Percentiles rank a stretch among this genome's conserved stretches.
Conservation (phyloP, 2,113 vertebrate species). For the Ellobius talpinus region DNA sequence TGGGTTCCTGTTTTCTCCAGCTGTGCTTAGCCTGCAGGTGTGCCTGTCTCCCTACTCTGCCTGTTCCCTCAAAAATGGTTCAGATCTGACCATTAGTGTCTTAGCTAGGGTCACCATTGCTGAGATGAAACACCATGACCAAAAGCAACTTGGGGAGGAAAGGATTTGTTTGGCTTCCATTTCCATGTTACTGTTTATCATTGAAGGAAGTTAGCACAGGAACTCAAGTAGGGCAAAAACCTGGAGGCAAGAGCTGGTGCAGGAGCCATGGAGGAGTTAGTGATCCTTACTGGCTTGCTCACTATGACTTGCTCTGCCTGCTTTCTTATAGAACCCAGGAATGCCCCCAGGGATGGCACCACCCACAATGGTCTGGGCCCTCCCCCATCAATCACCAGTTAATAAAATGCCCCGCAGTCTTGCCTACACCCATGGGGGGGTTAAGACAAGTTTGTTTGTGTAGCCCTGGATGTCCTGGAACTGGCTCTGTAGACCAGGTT, state of each 20-base stretch:
- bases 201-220: neutral
- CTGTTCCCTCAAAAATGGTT: slow-evolving; percentile 7
- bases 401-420: neutral
- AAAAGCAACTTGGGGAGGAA: neutral
- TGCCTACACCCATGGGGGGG: neutral
- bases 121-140: neutral
- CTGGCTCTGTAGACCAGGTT: neutral
- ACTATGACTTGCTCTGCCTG: neutral
- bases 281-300: neutral
- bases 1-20: neutral
- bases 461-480: neutral
- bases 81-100: neutral
- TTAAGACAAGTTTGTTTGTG: neutral
- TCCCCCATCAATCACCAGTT: neutral
- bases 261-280: neutral
- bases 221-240: neutral
- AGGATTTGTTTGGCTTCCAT: neutral
- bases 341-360: neutral
- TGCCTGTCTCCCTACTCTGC: neutral
- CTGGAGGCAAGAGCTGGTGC: neutral
- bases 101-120: neutral
- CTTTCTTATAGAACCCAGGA: neutral
- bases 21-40: neutral
- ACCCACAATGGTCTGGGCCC: neutral
- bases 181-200: neutral